Conservation (phyloP, 37 sponge, comb jelly and placozoan genomes). For the Amphimedon queenslandica region DNA sequence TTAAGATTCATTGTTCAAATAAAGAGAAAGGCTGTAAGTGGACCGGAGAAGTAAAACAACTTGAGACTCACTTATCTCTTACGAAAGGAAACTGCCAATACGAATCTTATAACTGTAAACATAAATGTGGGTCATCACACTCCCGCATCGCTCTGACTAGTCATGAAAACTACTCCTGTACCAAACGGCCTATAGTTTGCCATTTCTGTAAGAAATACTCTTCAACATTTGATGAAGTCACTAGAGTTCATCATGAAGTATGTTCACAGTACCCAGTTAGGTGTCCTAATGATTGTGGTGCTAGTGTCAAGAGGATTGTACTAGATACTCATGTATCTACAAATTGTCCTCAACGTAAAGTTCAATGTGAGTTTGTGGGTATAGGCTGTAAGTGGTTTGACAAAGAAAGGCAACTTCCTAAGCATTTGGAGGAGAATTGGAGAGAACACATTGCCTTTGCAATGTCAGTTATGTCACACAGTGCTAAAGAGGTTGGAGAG, state of each 20-base stretch:
- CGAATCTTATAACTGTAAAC: constrained; percentile 22
- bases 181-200: constrained; percentile 22
- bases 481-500: too few relatives aligned
- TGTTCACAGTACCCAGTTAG: constrained; percentile 48
- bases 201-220: constrained; percentile 48
- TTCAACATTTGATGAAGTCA: constrained; percentile 31
- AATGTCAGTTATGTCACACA: too few relatives aligned
- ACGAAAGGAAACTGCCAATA: constrained; percentile 34
- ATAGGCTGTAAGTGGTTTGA: background rate
- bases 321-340: background rate
- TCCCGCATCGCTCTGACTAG: constrained; percentile 22
- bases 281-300: constrained; percentile 53
- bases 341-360: background rate
- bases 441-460: background rate
- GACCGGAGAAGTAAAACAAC: constrained; percentile 27
- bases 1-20: constrained; percentile 47
- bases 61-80: constrained; percentile 27
- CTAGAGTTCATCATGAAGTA: constrained; percentile 24
- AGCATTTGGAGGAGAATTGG: background rate
- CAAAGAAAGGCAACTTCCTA: background rate
- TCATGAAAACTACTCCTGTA: constrained; percentile 41
- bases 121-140: constrained; percentile 40
- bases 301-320: background rate
- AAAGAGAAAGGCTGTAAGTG: constrained; percentile 53
- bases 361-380: background rate